Base-by-base conservation (phyloP, 2,113 vertebrate species). In the Theristicus caerulescens region DNA sequence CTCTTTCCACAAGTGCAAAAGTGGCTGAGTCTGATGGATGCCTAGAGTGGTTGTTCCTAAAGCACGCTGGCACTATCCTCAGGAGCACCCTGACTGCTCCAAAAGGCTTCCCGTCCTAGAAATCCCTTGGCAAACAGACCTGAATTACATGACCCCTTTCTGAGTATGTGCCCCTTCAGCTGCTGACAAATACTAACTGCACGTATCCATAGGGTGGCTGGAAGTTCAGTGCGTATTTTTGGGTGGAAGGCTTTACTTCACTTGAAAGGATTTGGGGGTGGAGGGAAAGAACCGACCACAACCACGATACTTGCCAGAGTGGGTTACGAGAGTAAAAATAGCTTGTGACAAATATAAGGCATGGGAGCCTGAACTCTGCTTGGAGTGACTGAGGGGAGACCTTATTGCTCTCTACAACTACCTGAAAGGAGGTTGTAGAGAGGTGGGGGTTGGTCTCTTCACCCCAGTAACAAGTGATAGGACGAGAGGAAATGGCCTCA, bases 301-400 rank as follows among this genome's bases (percentile, higher is more conserved):
- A 40, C 18, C 64, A 51, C 4, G 2, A 32, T 9, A 25, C 34
- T 87, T 78, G 49, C 52, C 0, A 0, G 44, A 55, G 40, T 20
- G 34, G 17, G 22, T 81, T 73, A 32, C 64, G 52, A 81, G 59
- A 17, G 32, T 81, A 73, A 94, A 94, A 95, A 91, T 70, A 95
- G 71, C 46, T 82, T 1, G 0, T 74, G 74, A 82, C 51, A 92
- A 82, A 82, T 70, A 32, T 2, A 52, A 82, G 27, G 46, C 46
- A 66, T 21, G 29, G 46, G 69, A 81, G 52, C 42, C 47, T 62
- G 61, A 88, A 52, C 46, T 73, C 40, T 61, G 61, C 40, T 71
- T n/a, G 36, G 47, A 66, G 55, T 52, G 32, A 38, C 38, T 38
- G 38, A 38, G 38, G 38, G 38, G 38, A 38, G 38, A 38, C 38